Percentiles rank a stretch among this genome's conserved stretches.
phyloP scores from a whole-genome alignment of 1,140 invertebrate species.

The Bombus vancouverensis region DNA sequence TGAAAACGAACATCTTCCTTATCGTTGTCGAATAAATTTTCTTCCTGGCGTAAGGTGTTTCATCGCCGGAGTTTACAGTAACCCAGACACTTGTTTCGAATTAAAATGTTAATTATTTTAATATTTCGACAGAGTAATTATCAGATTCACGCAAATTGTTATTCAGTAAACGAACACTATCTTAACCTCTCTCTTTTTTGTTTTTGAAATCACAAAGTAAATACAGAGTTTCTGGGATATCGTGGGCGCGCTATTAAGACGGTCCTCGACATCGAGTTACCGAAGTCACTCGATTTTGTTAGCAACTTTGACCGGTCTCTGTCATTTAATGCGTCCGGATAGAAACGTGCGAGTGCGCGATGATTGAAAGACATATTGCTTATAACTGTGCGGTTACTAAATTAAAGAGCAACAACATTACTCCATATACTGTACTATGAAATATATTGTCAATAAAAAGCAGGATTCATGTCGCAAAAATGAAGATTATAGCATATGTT shows the following conservation, averaged over 20 bases:
- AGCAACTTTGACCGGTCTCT: not conserved
- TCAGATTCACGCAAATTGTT: not conserved
- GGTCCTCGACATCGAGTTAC: not conserved
- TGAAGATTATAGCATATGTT: too few species aligned
- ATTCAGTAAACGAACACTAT: too few species aligned
- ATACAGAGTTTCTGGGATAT: not conserved
- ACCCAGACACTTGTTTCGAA: not conserved
- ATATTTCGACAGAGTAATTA: not conserved
- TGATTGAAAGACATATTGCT: not conserved
- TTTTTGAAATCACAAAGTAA: not conserved
- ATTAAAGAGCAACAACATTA: not conserved
- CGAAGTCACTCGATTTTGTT: not conserved
- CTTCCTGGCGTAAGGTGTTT: not conserved
- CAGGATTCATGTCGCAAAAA: too few species aligned
- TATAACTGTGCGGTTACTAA: not conserved
- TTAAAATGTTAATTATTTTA: not conserved
- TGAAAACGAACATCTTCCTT: not conserved
- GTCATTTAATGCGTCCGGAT: not conserved
- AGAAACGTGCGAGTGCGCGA: not conserved
- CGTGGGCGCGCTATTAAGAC: not conserved
- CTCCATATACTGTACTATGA: not conserved
- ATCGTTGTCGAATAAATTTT: not conserved
- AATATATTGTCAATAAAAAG: too few species aligned
- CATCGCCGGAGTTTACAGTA: not conserved
- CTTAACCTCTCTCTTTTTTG: not conserved